A percentile compares a stretch with the other conserved stretches of the same genome.
Conservation (phyloP, 2,888 invertebrate species). For the Patella ulyssiponensis region DNA sequence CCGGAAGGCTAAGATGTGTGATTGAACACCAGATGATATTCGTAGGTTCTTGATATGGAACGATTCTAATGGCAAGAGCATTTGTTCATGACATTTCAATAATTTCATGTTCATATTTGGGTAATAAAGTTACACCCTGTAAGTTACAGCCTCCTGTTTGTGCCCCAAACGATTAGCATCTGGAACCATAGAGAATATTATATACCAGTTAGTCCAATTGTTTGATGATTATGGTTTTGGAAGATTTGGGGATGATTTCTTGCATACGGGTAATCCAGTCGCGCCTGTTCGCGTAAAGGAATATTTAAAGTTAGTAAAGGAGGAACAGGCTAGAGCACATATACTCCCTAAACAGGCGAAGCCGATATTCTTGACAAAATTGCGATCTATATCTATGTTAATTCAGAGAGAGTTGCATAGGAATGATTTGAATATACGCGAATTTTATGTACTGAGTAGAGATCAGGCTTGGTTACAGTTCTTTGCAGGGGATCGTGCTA, state of each 20-base stretch:
- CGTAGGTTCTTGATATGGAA: neutral
- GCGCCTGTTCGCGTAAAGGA: neutral
- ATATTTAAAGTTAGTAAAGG: neutral
- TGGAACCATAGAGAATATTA: neutral
- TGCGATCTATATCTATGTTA: neutral
- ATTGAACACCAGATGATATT: slow-evolving; percentile 1
- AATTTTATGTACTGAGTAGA: neutral
- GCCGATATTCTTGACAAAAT: neutral
- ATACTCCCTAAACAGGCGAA: neutral
- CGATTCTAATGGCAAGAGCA: neutral
- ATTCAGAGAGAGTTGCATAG: neutral
- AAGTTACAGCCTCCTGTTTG: neutral
- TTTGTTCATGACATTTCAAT: slow-evolving; percentile 2
- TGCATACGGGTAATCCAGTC: neutral
- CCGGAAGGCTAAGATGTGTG: neutral
- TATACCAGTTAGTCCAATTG: neutral
- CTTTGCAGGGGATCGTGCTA: neutral
- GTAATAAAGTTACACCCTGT: neutral
- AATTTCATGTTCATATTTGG: neutral
- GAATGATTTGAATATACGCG: neutral
- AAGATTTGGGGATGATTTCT: neutral
- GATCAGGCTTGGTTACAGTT: neutral
- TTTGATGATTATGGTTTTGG: neutral
- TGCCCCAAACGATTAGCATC: neutral
- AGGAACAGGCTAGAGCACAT: neutral